Evolutionary conservation across 2,888 invertebrate species (phyloP), one percentile per base, ranked within the genome.

Genomic region (Microchrysa polita): DNA sequence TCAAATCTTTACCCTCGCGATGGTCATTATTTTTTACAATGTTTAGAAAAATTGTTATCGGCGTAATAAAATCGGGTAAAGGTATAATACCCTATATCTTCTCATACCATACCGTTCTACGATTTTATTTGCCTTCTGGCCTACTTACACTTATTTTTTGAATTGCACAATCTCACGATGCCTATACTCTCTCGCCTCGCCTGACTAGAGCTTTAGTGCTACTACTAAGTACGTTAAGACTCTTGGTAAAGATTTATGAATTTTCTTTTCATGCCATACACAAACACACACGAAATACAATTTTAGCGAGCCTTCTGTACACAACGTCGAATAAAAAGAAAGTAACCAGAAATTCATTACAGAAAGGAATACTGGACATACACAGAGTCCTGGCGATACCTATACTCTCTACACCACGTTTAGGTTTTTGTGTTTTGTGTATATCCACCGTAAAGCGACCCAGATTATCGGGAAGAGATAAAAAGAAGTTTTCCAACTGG

Each of bases 51-150:
- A 34, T 34, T 69, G 55, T 69, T 67, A 57, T 57, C 69, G 69
- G 23, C 40, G 69, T 69, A 69, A 69, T 69, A 69, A 69, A 69
- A 69, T 40, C 20, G 18, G 57, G 42, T 55, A 48, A 12, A 18
- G 57, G 42, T 55, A 48, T 2, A 48, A 12, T 12, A 48, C 48
- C 48, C 12, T 48, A 34, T n/a, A n/a, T 48, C 48, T 48, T 48
- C 48, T 7, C 7, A 34, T 7, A 34, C 27, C 27, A n/a, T 60
- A 57, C 57, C n/a, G n/a, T n/a, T n/a, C 57, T 22, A n/a, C 42
- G 18, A 5, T 16, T 16, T 27, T 60, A 14, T 23, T 40, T 63
- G 61, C n/a, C n/a, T n/a, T n/a, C 55, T 34, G 61, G 5, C 40
- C 59, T 59, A 20, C 59, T 59, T 34, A 34, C 23, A 20, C 59